These are phyloP conservation scores for Polypedilum vanderplanki DNA, from an alignment of 1,140 invertebrate genomes.

Conservation along the genomic window DNA sequence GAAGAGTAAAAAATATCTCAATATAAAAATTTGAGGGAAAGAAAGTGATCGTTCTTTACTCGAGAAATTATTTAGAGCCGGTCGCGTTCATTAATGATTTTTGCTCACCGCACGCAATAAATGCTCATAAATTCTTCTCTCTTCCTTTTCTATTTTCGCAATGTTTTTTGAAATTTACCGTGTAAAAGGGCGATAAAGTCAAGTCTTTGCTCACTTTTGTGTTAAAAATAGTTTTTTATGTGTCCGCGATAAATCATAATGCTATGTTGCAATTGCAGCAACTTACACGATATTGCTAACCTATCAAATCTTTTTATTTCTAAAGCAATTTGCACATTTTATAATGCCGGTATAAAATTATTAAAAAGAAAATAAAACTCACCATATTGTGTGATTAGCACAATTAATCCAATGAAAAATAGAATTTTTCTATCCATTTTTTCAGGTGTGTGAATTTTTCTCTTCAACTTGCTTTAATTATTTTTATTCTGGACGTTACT, in stretches of 20 bases:
- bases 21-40: not conserved
- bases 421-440: constrained; percentile 20
- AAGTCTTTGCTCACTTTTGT: not conserved
- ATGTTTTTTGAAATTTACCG: not conserved
- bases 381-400: constrained; percentile 17
- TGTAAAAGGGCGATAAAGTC: not conserved
- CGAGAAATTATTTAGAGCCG: not conserved
- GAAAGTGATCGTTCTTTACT: not conserved
- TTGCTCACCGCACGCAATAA: not conserved
- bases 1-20: not conserved
- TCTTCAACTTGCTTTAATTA: not conserved
- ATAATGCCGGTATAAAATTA: not conserved
- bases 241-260: not conserved
- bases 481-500: not conserved
- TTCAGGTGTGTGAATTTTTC: not conserved
- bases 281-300: not conserved
- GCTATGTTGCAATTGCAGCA: not conserved
- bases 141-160: not conserved
- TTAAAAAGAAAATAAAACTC: not conserved
- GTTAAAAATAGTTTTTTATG: constrained; percentile 2
- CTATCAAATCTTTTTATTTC: not conserved
- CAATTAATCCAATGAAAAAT: not conserved
- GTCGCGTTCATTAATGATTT: not conserved
- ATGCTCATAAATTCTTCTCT: constrained; percentile 4
- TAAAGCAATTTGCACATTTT: not conserved